phyloP scores from a whole-genome alignment of 2,797 vertebrate genomes.

The Carduelis carduelis region DNA sequence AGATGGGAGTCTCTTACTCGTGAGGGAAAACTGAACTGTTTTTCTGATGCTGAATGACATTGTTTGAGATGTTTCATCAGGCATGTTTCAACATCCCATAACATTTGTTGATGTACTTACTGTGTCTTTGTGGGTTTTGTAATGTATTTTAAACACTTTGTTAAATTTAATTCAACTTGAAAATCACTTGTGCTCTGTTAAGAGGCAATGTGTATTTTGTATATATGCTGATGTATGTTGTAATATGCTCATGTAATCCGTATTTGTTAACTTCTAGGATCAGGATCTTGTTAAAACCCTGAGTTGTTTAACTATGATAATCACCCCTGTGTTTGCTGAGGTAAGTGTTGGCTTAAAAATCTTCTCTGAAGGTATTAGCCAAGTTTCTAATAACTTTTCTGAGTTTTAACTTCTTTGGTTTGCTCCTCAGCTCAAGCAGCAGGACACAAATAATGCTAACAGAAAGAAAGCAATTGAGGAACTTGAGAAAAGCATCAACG shows the following conservation, averaged over 20 bases:
- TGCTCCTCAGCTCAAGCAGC: conserved; percentile 84
- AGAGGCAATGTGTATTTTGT: neutral
- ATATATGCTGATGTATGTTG: neutral
- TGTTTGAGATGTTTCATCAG: neutral
- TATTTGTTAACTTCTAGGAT: conserved; percentile 70
- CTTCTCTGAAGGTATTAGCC: neutral
- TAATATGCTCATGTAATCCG: neutral
- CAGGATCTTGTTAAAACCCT: conserved; percentile 86
- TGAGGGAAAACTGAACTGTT: neutral
- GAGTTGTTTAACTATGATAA: conserved; percentile 85
- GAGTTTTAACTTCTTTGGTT: neutral
- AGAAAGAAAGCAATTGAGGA: conserved; percentile 87
- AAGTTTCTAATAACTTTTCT: neutral
- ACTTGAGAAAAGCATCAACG: conserved; percentile 87
- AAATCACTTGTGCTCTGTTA: neutral
- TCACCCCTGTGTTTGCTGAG: conserved; percentile 89
- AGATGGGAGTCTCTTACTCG: neutral
- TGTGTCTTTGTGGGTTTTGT: neutral
- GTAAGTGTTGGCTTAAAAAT: conserved; percentile 64
- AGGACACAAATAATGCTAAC: conserved; percentile 85
- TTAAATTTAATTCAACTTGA: neutral
- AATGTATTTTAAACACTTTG: neutral
- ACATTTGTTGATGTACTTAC: neutral
- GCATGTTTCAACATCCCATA: neutral
- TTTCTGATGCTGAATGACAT: neutral